Conservation (phyloP, 1,140 invertebrate species). For the Zaprionus ghesquierei region DNA sequence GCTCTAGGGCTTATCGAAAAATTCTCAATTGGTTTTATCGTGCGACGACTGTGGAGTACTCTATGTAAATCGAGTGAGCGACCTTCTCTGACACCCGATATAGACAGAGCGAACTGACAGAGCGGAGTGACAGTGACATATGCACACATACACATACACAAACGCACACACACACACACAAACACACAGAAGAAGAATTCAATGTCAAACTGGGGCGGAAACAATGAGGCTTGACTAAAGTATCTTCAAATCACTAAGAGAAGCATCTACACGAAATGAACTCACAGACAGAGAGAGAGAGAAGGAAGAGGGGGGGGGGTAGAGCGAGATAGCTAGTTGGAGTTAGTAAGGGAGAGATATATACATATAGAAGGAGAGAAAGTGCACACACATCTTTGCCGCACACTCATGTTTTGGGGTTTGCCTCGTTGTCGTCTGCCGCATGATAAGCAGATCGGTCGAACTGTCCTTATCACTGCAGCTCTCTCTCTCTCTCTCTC, state of each 20-base stretch:
- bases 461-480: background rate
- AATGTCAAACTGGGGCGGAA: slow-evolving; percentile 32
- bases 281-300: background rate
- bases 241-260: slow-evolving; percentile 20
- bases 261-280: background rate
- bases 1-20: background rate
- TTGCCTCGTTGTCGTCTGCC: background rate
- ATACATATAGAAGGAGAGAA: background rate
- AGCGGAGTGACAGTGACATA: slow-evolving; percentile 37
- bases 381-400: background rate
- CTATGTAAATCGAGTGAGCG: slow-evolving; percentile 37
- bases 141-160: slow-evolving; percentile 5
- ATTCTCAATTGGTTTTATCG: background rate
- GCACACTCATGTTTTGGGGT: background rate
- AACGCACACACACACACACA: background rate
- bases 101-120: slow-evolving; percentile 4
- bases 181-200: slow-evolving; percentile 5
- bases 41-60: slow-evolving; percentile 8
- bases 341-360: background rate
- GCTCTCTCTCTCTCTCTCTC: too few relatives aligned
- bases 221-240: slow-evolving; percentile 42
- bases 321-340: background rate
- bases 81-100: slow-evolving; percentile 37
- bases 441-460: background rate
- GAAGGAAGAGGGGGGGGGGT: too few relatives aligned